These are phyloP conservation scores for Aegotheles bennettii DNA, from an alignment of 2,113 vertebrate species.

Conservation along the genomic window DNA sequence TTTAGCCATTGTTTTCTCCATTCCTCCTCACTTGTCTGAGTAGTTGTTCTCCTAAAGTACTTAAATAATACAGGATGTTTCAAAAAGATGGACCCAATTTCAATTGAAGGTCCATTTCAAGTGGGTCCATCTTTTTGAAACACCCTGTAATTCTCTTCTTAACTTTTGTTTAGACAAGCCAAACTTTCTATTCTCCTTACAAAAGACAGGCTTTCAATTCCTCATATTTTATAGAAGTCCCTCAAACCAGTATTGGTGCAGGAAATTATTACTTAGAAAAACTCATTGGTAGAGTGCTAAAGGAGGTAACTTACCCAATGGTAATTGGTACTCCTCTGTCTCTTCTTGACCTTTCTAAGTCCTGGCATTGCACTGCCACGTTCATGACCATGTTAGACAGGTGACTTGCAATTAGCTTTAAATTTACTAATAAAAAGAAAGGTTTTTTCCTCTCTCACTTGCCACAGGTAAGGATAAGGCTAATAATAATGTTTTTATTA, in stretches of 20 bases:
- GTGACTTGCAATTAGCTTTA: not conserved
- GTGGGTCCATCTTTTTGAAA: too few species aligned
- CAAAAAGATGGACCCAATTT: too few species aligned
- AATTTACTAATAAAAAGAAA: not conserved
- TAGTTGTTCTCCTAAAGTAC: not conserved
- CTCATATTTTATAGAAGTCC: not conserved
- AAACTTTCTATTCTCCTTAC: not conserved
- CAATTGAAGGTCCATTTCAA: too few species aligned
- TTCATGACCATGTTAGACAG: not conserved
- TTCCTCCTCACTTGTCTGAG: not conserved
- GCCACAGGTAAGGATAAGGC: not conserved
- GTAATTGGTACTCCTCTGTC: rapidly evolving
- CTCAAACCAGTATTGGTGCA: not conserved
- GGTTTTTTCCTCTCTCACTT: not conserved
- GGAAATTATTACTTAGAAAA: not conserved
- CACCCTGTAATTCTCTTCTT: not conserved
- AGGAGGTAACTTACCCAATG: not conserved
- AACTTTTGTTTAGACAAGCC: not conserved
- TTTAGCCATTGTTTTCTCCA: not conserved
- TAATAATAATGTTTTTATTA: not conserved
- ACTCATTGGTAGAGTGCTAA: not conserved
- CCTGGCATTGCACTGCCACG: not conserved
- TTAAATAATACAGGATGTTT: too few species aligned
- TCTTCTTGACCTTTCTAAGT: not conserved
- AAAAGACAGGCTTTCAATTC: not conserved